Evolutionary conservation across 1,140 invertebrate species (phyloP).

Genomic region (Matsumurasca onukii): DNA sequence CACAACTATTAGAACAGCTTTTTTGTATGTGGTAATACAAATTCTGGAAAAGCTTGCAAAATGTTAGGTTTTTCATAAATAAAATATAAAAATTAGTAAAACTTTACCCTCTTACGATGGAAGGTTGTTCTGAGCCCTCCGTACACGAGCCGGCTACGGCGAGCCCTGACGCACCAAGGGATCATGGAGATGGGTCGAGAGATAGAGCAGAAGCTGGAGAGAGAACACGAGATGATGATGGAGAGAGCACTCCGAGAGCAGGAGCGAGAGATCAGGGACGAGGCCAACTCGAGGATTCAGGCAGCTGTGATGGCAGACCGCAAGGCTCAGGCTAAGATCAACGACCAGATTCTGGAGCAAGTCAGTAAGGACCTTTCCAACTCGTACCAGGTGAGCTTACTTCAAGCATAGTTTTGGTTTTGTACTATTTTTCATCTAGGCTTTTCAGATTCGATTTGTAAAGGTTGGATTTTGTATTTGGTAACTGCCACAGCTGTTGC

Average conservation of each 20-base stretch:
- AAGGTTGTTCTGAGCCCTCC: conserved; percentile 15
- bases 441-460: too few relatives aligned
- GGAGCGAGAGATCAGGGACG: not conserved
- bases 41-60: too few relatives aligned
- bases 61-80: too few relatives aligned
- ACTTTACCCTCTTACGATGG: too few relatives aligned
- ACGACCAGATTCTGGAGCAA: not conserved
- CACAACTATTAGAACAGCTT: too few relatives aligned
- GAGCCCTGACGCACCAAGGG: conserved; percentile 9
- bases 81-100: too few relatives aligned
- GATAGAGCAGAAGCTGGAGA: not conserved
- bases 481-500: too few relatives aligned
- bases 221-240: not conserved
- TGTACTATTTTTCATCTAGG: too few relatives aligned
- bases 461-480: too few relatives aligned
- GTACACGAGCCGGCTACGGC: not conserved
- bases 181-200: conserved; percentile 3
- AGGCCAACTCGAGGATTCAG: not conserved
- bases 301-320: not conserved
- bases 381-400: not conserved
- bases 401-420: too few relatives aligned
- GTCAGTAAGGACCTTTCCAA: not conserved
- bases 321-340: not conserved
- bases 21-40: too few relatives aligned
- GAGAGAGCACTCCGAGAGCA: not conserved